phyloP scores from a whole-genome alignment of 2,797 vertebrate genomes.

The Alcedo quadribrachys region DNA sequence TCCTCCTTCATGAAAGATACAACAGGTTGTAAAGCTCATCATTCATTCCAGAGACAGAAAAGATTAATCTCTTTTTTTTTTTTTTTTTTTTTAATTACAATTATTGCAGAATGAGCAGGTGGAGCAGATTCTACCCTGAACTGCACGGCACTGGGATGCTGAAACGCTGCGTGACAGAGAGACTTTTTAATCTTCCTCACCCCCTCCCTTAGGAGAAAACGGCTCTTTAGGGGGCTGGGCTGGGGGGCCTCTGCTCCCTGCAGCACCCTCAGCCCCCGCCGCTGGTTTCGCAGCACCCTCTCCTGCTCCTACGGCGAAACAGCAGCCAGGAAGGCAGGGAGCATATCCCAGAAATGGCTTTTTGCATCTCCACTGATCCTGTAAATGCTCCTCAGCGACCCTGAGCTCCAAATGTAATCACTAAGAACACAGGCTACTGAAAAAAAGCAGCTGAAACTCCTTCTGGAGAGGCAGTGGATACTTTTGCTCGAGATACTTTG shows the following conservation, averaged over 20 bases:
- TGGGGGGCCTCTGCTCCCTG: not conserved
- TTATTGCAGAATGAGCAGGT: accelerated
- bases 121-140: not conserved
- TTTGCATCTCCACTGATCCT: not conserved
- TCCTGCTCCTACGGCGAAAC: not conserved
- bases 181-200: not conserved
- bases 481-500: not conserved
- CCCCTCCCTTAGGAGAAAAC: accelerated
- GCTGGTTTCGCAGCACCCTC: slow-evolving; percentile 55
- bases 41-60: not conserved
- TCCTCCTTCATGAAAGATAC: not conserved
- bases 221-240: too few relatives aligned
- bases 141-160: not conserved
- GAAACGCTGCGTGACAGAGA: not conserved
- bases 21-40: not conserved
- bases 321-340: not conserved
- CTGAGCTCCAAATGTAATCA: accelerated
- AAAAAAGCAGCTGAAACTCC: not conserved
- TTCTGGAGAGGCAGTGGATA: not conserved
- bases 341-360: accelerated
- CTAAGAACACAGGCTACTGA: not conserved
- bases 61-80: not conserved
- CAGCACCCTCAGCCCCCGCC: not conserved
- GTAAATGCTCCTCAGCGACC: not conserved
- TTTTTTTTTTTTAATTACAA: not conserved